A percentile compares a stretch with the other conserved stretches of the same genome.
Evolutionary conservation across 1,140 invertebrate genomes (phyloP).

Genomic region (Achroia grisella): DNA sequence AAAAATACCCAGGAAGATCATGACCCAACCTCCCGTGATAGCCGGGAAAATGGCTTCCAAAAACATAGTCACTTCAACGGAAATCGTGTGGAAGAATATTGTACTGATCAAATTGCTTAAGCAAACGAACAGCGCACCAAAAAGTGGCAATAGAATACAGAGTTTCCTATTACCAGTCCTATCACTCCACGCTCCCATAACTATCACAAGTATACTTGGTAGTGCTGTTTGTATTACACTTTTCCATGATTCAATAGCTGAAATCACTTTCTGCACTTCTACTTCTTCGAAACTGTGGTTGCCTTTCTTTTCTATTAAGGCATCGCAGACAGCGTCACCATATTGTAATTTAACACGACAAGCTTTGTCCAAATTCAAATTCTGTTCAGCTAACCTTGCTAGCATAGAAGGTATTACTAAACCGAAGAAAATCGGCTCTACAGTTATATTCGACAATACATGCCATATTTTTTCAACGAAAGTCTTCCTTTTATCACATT

Average conservation of each 20-base stretch:
- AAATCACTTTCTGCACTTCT: conserved; percentile 72
- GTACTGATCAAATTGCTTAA: conserved; percentile 72
- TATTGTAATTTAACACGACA: conserved; percentile 74
- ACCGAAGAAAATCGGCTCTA: conserved; percentile 73
- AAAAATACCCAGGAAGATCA: conserved; percentile 74
- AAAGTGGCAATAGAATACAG: conserved; percentile 72
- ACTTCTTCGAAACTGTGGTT: conserved; percentile 63
- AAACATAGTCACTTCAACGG: conserved; percentile 72
- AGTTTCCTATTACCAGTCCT: conserved; percentile 75
- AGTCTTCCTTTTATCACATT: conserved; percentile 21
- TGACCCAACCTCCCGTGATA: conserved; percentile 73
- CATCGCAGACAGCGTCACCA: conserved; percentile 70
- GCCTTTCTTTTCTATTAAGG: conserved; percentile 55
- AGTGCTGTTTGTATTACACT: conserved; percentile 74
- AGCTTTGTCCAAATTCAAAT: conserved; percentile 77
- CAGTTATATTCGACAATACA: conserved; percentile 62
- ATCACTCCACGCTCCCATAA: conserved; percentile 79
- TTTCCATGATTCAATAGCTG: conserved; percentile 73
- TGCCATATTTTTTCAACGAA: conserved; percentile 35
- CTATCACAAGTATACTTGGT: conserved; percentile 73
- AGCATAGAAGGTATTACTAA: conserved; percentile 72
- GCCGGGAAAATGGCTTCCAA: conserved; percentile 73
- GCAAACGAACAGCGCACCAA: conserved; percentile 68
- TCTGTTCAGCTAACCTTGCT: conserved; percentile 70
- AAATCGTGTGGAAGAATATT: conserved; percentile 68